Evolutionary conservation across 1,140 invertebrate species (phyloP).

Genomic region (Drosophila malerkotliana): DNA sequence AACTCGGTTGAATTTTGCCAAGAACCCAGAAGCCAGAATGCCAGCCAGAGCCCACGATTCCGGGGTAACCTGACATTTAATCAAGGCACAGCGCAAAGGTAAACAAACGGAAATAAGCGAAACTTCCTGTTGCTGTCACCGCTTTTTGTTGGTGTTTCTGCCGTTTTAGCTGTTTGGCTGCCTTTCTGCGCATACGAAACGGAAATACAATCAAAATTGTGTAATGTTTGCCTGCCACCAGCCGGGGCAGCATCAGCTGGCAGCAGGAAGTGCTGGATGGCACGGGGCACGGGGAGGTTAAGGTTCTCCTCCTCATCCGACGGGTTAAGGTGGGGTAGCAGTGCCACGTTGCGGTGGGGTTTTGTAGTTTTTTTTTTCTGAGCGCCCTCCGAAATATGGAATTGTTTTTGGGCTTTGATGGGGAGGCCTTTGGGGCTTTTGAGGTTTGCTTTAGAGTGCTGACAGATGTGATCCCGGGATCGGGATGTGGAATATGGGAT

Average conservation of each 20-base stretch:
- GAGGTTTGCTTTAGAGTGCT: constrained; percentile 42
- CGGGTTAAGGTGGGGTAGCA: constrained; percentile 12
- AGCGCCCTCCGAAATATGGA: constrained; percentile 11
- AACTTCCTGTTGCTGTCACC: constrained; percentile 75
- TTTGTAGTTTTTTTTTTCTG: constrained; percentile 36
- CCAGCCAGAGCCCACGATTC: neutral
- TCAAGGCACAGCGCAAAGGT: constrained; percentile 77
- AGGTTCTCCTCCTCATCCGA: neutral
- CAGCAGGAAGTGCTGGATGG: neutral
- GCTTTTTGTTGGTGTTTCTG: constrained; percentile 43
- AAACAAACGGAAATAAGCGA: constrained; percentile 82
- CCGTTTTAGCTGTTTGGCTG: constrained; percentile 48
- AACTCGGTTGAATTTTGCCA: neutral
- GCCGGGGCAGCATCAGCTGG: constrained; percentile 14
- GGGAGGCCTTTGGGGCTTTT: constrained; percentile 38
- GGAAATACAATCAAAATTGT: constrained; percentile 82
- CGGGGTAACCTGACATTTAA: constrained; percentile 70
- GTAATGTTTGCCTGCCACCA: constrained; percentile 72
- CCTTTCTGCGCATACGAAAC: constrained; percentile 69
- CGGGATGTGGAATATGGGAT: constrained; percentile 15
- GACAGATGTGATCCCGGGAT: constrained; percentile 49
- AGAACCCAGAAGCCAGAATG: neutral
- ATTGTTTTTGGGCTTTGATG: constrained; percentile 27
- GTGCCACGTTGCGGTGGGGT: constrained; percentile 41
- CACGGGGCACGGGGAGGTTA: neutral